These are phyloP conservation scores for Typhlichthys eigenmanni DNA, from an alignment of 2,797 vertebrate species.

Conservation along the genomic window DNA sequence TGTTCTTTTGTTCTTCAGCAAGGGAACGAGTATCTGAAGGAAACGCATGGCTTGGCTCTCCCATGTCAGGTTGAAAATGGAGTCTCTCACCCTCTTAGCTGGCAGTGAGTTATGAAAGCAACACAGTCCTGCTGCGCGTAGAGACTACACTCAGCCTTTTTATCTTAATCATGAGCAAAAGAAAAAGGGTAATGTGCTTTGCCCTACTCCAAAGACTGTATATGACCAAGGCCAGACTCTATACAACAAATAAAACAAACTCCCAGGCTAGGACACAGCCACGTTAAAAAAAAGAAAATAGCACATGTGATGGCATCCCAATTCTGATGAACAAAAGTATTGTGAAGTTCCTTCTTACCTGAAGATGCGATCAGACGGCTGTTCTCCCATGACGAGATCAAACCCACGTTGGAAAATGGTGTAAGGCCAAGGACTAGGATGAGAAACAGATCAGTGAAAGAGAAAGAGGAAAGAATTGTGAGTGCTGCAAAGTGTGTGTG, in stretches of 20 bases:
- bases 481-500: conserved; percentile 32
- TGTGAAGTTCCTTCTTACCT: conserved; percentile 80
- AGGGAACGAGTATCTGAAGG: not conserved
- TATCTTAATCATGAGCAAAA: conserved; percentile 4
- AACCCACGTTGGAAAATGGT: conserved; percentile 99
- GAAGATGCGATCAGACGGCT: conserved; percentile 98
- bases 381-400: conserved; percentile 97
- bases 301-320: not conserved
- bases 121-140: conserved; percentile 2
- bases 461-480: conserved; percentile 19
- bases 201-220: not conserved
- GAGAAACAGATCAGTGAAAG: conserved; percentile 45
- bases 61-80: conserved; percentile 15
- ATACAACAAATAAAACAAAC: not conserved
- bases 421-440: conserved; percentile 93
- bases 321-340: conserved; percentile 48
- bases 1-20: too few species aligned
- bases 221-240: conserved; percentile 8
- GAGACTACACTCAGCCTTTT: not conserved
- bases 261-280: too few species aligned
- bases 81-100: conserved; percentile 11
- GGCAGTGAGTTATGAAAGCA: not conserved
- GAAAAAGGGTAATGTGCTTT: not conserved
- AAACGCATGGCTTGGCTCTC: conserved; percentile 1
- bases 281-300: too few species aligned